A percentile compares a stretch with the other conserved stretches of the same genome.
Conservation (phyloP, 2,113 vertebrate species). For the Eidolon helvum region DNA sequence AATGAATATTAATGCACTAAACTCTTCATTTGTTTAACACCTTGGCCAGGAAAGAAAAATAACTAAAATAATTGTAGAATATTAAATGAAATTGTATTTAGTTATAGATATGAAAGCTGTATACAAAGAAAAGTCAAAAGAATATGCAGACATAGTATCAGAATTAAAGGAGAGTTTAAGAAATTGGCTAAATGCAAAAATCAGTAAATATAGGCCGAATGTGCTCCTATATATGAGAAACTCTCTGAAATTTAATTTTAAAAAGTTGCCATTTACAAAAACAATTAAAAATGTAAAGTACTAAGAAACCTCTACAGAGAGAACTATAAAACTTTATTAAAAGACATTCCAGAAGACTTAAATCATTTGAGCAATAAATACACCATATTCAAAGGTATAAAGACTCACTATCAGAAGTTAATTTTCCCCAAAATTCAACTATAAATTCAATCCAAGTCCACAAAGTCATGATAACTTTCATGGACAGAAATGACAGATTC, state of each 20-base stretch:
- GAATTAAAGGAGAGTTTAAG: background rate
- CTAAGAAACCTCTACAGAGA: background rate
- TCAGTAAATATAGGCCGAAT: background rate
- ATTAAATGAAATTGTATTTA: background rate
- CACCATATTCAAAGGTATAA: background rate
- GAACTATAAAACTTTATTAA: background rate
- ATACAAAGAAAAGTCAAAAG: background rate
- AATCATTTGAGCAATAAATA: background rate
- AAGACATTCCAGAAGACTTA: background rate
- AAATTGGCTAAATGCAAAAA: background rate
- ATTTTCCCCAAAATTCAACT: background rate
- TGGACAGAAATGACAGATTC: background rate
- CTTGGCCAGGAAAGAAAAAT: background rate
- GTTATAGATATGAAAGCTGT: background rate
- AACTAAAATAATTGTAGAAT: background rate
- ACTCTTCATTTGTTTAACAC: background rate
- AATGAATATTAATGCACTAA: background rate
- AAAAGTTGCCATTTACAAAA: background rate
- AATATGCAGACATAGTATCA: background rate
- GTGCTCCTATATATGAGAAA: background rate
- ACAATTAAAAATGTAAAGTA: background rate
- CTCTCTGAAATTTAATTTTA: background rate
- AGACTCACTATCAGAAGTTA: background rate
- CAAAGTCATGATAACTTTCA: background rate
- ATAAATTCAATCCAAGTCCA: background rate